Percentiles rank a stretch among this genome's conserved stretches.
Evolutionary conservation across 2,113 vertebrate species (phyloP).

Genomic region (Ardeotis arabs): DNA sequence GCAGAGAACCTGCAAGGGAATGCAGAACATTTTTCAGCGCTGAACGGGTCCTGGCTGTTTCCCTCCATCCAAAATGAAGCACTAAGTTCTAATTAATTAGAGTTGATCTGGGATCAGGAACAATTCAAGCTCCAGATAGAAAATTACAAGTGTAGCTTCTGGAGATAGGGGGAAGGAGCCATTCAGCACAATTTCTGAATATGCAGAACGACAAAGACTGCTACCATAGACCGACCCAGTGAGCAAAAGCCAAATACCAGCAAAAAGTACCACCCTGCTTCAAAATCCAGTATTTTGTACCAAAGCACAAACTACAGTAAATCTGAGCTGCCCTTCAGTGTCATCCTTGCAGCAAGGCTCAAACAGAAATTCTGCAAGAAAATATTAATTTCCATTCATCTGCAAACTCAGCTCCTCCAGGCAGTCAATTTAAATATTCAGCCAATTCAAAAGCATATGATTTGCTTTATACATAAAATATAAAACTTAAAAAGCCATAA

Average conservation of each 20-base stretch:
- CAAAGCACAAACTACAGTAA: background rate
- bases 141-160: background rate
- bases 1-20: constrained; percentile 78
- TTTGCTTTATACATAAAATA: constrained; percentile 34
- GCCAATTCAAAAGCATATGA: background rate
- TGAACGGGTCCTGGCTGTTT: background rate
- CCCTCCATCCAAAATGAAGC: background rate
- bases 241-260: background rate
- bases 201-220: background rate
- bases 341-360: background rate
- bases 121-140: background rate
- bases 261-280: background rate
- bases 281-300: background rate
- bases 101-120: background rate
- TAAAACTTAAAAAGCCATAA: background rate
- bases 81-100: background rate
- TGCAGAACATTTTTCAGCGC: background rate
- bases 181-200: background rate
- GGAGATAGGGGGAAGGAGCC: background rate
- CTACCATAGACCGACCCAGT: background rate
- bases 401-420: constrained; percentile 19
- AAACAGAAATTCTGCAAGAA: background rate
- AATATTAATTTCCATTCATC: background rate
- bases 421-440: constrained; percentile 12
- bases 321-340: background rate